A percentile compares a stretch with the other conserved stretches of the same genome.
Evolutionary conservation across 1,140 invertebrate genomes (phyloP).

Genomic region (Solenopsis invicta): DNA sequence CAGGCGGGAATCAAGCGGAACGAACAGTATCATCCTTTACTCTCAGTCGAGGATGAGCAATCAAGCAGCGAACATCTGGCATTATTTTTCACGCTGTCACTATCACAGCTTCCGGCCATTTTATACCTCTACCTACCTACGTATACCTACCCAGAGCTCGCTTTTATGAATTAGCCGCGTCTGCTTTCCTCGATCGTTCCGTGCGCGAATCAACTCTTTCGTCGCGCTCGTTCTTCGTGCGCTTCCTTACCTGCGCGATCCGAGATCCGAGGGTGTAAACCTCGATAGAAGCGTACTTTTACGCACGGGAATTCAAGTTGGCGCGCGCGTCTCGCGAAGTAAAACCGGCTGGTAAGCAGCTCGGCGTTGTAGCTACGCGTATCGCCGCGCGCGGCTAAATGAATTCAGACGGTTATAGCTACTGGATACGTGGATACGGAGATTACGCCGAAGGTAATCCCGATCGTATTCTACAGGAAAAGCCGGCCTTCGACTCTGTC

Average conservation of each 20-base stretch:
- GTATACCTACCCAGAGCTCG: neutral
- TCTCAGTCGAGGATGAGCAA: slow-evolving; percentile 36
- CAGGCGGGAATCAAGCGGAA: slow-evolving; percentile 7
- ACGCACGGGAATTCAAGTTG: slow-evolving; percentile 44
- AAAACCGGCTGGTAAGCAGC: slow-evolving; percentile 58
- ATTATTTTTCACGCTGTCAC: slow-evolving; percentile 41
- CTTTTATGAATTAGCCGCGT: slow-evolving; percentile 35
- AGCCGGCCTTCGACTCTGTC: slow-evolving; percentile 28
- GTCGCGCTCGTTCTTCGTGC: slow-evolving; percentile 23
- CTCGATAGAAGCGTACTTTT: slow-evolving; percentile 18
- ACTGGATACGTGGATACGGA: slow-evolving; percentile 68
- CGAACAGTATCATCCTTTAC: slow-evolving; percentile 19
- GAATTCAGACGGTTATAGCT: slow-evolving; percentile 75
- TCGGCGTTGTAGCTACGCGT: slow-evolving; percentile 65
- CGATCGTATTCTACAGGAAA: slow-evolving; percentile 70
- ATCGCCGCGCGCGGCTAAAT: slow-evolving; percentile 70
- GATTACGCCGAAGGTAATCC: slow-evolving; percentile 76
- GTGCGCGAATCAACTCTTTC: slow-evolving; percentile 38
- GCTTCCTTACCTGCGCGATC: slow-evolving; percentile 1
- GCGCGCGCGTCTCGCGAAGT: slow-evolving; percentile 2
- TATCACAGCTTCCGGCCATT: slow-evolving; percentile 41
- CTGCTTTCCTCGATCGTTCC: slow-evolving; percentile 26
- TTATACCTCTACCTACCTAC: slow-evolving; percentile 23
- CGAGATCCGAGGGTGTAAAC: slow-evolving; percentile 16
- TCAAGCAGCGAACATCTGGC: slow-evolving; percentile 47